Evolutionary conservation across 2,888 invertebrate genomes (phyloP).

Genomic region (Cepaea hortensis): DNA sequence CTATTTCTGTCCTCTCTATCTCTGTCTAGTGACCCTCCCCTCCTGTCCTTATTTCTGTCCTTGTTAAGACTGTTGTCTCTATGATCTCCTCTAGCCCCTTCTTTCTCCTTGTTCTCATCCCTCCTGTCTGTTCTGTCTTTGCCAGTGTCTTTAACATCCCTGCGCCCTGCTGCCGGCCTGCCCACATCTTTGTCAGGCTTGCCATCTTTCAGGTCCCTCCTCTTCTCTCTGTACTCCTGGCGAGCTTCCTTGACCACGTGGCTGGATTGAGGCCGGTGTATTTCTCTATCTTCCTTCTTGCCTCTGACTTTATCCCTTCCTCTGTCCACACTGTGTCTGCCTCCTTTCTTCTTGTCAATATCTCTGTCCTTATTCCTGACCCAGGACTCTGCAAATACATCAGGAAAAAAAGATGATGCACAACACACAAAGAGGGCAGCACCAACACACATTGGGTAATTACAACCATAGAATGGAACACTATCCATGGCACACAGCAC

Average conservation of each 20-base stretch:
- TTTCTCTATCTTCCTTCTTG: slow-evolving; percentile 32
- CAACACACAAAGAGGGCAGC: background rate
- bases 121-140: slow-evolving; percentile 33
- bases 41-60: slow-evolving; percentile 37
- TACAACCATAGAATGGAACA: no score
- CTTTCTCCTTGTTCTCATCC: slow-evolving; percentile 46
- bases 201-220: slow-evolving; percentile 33
- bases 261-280: background rate
- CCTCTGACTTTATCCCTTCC: slow-evolving; percentile 36
- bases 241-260: background rate
- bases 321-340: slow-evolving; percentile 27
- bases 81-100: slow-evolving; percentile 48
- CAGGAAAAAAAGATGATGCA: background rate
- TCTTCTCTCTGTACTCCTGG: background rate
- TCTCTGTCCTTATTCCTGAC: slow-evolving; percentile 29
- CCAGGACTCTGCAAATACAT: slow-evolving; percentile 19
- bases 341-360: slow-evolving; percentile 24
- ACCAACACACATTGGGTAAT: no score
- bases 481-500: no score
- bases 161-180: slow-evolving; percentile 21
- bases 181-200: slow-evolving; percentile 42
- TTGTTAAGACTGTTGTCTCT: slow-evolving; percentile 12
- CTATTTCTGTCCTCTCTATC: slow-evolving; percentile 34
- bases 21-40: slow-evolving; percentile 34
- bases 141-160: slow-evolving; percentile 10